These are phyloP conservation scores for Brachypalpus laphriformis DNA, from an alignment of 2,888 invertebrate genomes.

Conservation along the genomic window DNA sequence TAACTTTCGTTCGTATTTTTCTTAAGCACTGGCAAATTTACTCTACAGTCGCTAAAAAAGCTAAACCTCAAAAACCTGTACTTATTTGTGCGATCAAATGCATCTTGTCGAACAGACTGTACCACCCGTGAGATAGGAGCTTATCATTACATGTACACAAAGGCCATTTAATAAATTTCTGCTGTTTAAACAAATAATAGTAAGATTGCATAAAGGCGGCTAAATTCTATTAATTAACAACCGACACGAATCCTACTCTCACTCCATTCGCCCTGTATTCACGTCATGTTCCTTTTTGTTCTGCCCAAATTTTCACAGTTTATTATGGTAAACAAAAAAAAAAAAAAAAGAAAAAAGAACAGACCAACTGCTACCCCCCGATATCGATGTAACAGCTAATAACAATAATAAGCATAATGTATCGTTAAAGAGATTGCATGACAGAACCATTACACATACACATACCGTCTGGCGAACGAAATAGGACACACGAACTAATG, in stretches of 20 bases:
- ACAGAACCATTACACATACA: constrained; percentile 11
- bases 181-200: constrained; percentile 32
- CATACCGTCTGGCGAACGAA: background rate
- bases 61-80: too few species aligned
- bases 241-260: constrained; percentile 23
- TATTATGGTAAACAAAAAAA: constrained; percentile 24
- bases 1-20: too few species aligned
- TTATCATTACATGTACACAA: background rate
- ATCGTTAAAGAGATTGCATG: constrained; percentile 45
- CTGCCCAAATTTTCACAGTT: constrained; percentile 42
- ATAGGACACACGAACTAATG: constrained; percentile 39
- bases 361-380: background rate
- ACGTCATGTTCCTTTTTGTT: constrained; percentile 5
- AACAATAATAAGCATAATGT: constrained; percentile 45
- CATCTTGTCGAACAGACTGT: background rate
- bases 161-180: constrained; percentile 4
- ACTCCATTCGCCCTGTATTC: background rate
- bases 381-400: constrained; percentile 49
- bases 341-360: background rate
- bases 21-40: too few species aligned
- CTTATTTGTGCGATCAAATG: background rate
- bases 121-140: too few species aligned
- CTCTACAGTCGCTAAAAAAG: too few species aligned
- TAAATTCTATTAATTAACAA: constrained; percentile 33
- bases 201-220: constrained; percentile 5